Evolutionary conservation across 2,797 vertebrate genomes (phyloP).

Genomic region (Arremon aurantiirostris): DNA sequence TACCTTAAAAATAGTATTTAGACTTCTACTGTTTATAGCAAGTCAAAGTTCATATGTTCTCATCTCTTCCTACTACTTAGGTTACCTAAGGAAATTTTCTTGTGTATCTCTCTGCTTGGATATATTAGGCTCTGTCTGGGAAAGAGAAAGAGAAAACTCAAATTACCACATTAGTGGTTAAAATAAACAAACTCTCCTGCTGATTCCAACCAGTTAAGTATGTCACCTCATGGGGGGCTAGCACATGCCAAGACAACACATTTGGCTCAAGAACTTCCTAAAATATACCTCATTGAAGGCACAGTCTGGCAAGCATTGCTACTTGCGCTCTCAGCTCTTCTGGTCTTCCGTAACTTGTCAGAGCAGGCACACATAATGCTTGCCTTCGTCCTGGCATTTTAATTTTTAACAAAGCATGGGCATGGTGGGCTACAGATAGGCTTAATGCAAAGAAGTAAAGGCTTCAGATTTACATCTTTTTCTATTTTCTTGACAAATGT

Average conservation of each 20-base stretch:
- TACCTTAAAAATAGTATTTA: not conserved
- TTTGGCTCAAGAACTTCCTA: not conserved
- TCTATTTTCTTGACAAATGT: not conserved
- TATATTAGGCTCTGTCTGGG: not conserved
- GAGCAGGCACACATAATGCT: not conserved
- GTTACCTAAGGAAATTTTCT: not conserved
- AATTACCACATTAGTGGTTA: not conserved
- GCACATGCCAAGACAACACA: not conserved
- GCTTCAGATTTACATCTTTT: not conserved
- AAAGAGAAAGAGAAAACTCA: conserved; percentile 13
- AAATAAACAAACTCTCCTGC: not conserved
- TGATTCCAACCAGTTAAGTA: not conserved
- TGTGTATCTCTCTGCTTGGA: not conserved
- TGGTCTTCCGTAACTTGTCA: not conserved
- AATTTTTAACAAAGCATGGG: not conserved
- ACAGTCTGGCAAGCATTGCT: not conserved
- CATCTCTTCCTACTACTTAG: not conserved
- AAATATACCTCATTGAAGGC: not conserved
- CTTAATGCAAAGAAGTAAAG: not conserved
- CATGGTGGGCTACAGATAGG: not conserved
- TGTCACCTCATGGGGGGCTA: not conserved
- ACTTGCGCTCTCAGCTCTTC: not conserved
- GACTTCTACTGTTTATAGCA: not conserved
- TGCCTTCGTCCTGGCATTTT: not conserved
- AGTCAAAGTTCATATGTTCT: not conserved